Conservation (phyloP, 2,888 invertebrate species). For the Mythimna lalbum region DNA sequence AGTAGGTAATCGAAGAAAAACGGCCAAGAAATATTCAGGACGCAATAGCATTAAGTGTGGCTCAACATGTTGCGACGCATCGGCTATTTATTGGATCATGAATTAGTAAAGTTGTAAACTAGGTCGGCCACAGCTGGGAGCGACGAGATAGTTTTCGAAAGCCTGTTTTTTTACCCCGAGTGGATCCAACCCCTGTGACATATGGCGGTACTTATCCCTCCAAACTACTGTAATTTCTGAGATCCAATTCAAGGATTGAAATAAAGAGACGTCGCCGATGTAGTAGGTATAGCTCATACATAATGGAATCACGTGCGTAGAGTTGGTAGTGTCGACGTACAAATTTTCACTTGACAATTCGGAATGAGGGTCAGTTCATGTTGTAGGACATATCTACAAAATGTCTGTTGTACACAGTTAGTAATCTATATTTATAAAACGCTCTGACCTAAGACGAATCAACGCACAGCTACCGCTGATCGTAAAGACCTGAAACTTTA, state of each 20-base stretch:
- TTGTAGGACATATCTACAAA: not conserved
- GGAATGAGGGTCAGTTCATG: not conserved
- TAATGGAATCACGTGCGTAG: constrained; percentile 55
- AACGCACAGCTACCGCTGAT: too few relatives aligned
- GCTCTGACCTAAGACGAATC: too few relatives aligned
- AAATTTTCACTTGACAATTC: constrained; percentile 41
- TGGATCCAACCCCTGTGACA: constrained; percentile 74
- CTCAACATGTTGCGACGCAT: constrained; percentile 62
- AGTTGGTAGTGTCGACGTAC: constrained; percentile 30
- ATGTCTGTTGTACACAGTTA: not conserved
- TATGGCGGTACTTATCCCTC: constrained; percentile 84
- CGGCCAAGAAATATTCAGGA: constrained; percentile 42
- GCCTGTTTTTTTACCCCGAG: constrained; percentile 66
- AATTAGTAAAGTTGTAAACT: constrained; percentile 78
- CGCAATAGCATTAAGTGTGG: constrained; percentile 50
- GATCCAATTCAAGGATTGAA: constrained; percentile 81
- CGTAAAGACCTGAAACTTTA: too few relatives aligned
- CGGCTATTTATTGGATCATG: constrained; percentile 74
- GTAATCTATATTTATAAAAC: too few relatives aligned
- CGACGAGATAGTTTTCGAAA: constrained; percentile 69
- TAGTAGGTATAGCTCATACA: constrained; percentile 53
- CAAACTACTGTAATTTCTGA: constrained; percentile 83
- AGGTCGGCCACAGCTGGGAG: constrained; percentile 66
- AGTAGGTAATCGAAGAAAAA: constrained; percentile 39
- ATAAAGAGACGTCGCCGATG: constrained; percentile 69